These are phyloP conservation scores for Macaca mulatta DNA, from an alignment of 2,113 vertebrate genomes.

Conservation along the genomic window DNA sequence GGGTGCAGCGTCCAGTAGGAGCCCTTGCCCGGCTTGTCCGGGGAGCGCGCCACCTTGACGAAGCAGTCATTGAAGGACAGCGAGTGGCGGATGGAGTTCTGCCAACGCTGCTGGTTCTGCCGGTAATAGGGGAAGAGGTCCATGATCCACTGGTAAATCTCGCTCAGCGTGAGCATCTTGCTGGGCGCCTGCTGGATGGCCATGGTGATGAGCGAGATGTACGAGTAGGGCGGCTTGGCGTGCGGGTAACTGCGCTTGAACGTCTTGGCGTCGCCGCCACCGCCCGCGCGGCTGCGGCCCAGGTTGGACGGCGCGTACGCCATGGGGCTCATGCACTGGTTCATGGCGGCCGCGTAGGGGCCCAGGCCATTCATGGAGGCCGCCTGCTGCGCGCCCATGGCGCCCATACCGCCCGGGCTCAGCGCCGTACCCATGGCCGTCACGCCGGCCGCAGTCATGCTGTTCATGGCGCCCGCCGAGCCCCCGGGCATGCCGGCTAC, in stretches of 20 bases:
- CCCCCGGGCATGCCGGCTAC: constrained; percentile 88
- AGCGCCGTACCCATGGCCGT: constrained; percentile 91
- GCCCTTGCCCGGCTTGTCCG: constrained; percentile 98
- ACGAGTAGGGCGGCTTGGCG: constrained; percentile 98
- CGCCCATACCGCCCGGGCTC: constrained; percentile 91
- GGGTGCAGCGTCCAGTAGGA: constrained; percentile 99
- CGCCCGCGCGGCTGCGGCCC: constrained; percentile 84
- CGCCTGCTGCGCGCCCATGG: constrained; percentile 91
- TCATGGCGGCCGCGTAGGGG: constrained; percentile 92
- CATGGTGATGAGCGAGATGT: constrained; percentile 99
- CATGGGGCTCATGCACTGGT: constrained; percentile 95
- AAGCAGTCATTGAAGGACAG: constrained; percentile 99
- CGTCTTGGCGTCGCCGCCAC: constrained; percentile 91
- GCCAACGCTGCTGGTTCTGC: constrained; percentile 99
- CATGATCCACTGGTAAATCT: constrained; percentile 99
- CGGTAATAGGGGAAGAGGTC: constrained; percentile 98
- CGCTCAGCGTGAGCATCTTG: constrained; percentile 98
- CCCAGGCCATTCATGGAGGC: constrained; percentile 91
- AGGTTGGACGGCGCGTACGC: constrained; percentile 90
- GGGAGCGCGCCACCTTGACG: constrained; percentile 97
- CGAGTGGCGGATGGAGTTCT: constrained; percentile 98
- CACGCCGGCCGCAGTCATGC: constrained; percentile 87
- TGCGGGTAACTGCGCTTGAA: constrained; percentile 97
- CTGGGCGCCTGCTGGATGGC: constrained; percentile 97
- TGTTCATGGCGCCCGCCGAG: constrained; percentile 88